These are phyloP conservation scores for Dinomys branickii DNA, from an alignment of 2,113 vertebrate species.

Conservation along the genomic window DNA sequence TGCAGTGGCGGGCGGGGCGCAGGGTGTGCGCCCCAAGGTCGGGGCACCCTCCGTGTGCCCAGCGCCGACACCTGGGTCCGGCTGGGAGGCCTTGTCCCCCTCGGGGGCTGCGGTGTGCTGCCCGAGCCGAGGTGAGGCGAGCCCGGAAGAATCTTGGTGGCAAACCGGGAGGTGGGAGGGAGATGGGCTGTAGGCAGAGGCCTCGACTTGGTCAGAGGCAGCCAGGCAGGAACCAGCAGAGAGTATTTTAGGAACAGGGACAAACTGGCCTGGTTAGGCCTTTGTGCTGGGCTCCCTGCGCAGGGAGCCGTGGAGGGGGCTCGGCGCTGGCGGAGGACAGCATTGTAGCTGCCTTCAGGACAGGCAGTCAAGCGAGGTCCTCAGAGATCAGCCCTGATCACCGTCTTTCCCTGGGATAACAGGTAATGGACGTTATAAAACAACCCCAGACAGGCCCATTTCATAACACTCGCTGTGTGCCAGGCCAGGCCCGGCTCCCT, in stretches of 20 bases:
- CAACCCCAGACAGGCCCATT: background rate
- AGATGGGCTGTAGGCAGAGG: background rate
- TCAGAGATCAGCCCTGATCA: background rate
- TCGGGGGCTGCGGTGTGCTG: background rate
- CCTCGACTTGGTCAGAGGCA: slow-evolving; percentile 3
- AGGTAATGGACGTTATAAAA: background rate
- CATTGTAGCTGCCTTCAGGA: background rate
- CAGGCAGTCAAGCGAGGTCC: background rate
- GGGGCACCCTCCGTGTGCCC: background rate
- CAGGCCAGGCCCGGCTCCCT: background rate
- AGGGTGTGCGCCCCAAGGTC: background rate
- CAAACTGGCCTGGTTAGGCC: background rate
- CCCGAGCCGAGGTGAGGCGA: background rate
- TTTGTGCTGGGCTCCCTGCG: background rate
- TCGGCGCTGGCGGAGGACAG: background rate
- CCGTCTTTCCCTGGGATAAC: background rate
- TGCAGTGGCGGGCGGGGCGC: background rate
- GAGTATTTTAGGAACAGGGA: background rate
- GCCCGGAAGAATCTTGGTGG: slow-evolving; percentile 4
- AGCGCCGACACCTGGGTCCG: background rate
- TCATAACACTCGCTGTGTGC: slow-evolving; percentile 9
- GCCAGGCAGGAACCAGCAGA: background rate
- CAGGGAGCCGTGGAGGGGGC: background rate
- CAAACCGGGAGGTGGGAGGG: background rate
- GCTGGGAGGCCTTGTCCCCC: background rate